Evolutionary conservation across 1,140 invertebrate genomes (phyloP), one percentile per base, ranked within the genome.

Genomic region (Leptinotarsa texana): DNA sequence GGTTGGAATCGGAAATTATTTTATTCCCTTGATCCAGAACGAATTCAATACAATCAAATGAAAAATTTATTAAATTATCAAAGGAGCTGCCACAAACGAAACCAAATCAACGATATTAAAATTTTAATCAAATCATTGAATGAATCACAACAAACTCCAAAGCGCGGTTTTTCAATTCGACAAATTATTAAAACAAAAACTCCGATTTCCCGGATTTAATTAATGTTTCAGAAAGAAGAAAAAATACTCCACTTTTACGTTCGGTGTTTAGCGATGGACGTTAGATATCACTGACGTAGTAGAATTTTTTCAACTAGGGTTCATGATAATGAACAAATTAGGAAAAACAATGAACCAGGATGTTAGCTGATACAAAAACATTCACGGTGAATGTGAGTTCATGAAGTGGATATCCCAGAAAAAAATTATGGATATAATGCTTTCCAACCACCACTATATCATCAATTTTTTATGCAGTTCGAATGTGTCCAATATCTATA

Each of bases 101-200:
- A 62, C 42, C 69, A 71, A 71, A 71, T 71, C 69, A 71, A 71
- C 69, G 69, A 71, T 71, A 71, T 71, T 71, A 71, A 71, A 71
- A 71, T 71, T 71, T 71, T 71, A 71, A 71, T 71, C 69, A 71
- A 71, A 71, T 71, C 69, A 71, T 71, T 71, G 69, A 71, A 71
- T 62, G 69, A 71, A 71, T 49, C 42, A 71, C 42, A 71, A 71
- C 69, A 71, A 71, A 69, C 68, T 65, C 66, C n/a, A 27, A 42
- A 68, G 24, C 42, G 69, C 27, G 69, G 69, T 71, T 71, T 71
- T 71, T 71, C 69, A 71, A 71, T 71, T 51, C 69, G 48, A 71
- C 69, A 71, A 71, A 71, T 71, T 71, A 71, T 71, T 71, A 71
- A 71, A 71, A 71, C 69, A 71, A 71, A 71, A 71, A 71, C 69